phyloP scores from a whole-genome alignment of 2,113 vertebrate genomes.

The Poeciliopsis occidentalis region DNA sequence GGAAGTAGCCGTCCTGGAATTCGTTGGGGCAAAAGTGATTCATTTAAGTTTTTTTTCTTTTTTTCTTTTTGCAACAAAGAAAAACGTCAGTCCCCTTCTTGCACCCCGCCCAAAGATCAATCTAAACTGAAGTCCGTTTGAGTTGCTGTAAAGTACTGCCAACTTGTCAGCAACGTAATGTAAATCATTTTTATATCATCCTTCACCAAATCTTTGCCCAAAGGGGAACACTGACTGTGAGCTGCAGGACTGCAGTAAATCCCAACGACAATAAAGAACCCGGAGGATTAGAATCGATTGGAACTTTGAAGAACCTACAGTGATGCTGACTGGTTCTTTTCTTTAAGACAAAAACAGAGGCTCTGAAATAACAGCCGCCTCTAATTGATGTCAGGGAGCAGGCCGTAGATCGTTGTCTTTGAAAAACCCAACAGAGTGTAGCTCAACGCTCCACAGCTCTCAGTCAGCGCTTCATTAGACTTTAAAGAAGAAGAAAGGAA shows the following conservation, averaged over 20 bases:
- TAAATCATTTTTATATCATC: constrained; percentile 7
- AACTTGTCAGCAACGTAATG: neutral
- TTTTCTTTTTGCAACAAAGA: neutral
- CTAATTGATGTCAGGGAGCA: constrained; percentile 38
- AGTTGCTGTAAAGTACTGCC: neutral
- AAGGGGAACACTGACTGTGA: constrained; percentile 20
- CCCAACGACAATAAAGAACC: constrained; percentile 5
- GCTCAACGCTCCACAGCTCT: constrained; percentile 40
- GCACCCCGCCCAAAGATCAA: neutral
- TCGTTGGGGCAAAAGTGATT: neutral
- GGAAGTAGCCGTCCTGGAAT: neutral
- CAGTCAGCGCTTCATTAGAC: constrained; percentile 47
- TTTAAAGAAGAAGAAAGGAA: constrained; percentile 11
- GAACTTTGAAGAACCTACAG: constrained; percentile 42
- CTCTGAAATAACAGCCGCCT: constrained; percentile 47
- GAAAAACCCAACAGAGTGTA: constrained; percentile 38
- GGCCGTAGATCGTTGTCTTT: constrained; percentile 52
- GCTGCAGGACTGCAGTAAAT: constrained; percentile 15
- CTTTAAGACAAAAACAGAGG: constrained; percentile 31
- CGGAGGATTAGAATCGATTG: constrained; percentile 34
- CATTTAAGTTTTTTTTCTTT: neutral
- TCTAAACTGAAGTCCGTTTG: neutral
- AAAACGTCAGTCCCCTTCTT: neutral
- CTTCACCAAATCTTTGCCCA: constrained; percentile 14
- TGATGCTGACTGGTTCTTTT: constrained; percentile 57